These are phyloP conservation scores for Caenorhabditis doughertyi DNA, from an alignment of 2,888 invertebrate genomes.

Conservation along the genomic window DNA sequence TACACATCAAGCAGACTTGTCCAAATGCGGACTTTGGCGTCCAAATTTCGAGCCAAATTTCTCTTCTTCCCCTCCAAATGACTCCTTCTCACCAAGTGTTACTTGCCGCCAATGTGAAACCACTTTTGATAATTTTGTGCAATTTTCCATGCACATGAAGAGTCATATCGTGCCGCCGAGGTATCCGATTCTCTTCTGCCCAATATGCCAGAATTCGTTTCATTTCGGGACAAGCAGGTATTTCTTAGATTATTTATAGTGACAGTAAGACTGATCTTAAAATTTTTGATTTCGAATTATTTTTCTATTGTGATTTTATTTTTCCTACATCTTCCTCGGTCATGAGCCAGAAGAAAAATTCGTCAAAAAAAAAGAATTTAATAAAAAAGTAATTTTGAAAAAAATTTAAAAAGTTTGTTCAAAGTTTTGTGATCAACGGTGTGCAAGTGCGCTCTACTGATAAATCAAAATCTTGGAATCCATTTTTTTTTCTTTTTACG, in stretches of 20 bases:
- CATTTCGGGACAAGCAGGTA: conserved; percentile 50
- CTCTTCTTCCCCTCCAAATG: background rate
- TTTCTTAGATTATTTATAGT: too few species aligned
- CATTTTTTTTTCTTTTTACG: too few species aligned
- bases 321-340: too few species aligned
- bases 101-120: conserved; percentile 69
- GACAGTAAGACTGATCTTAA: background rate
- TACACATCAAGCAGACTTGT: conserved; percentile 23
- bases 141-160: conserved; percentile 68
- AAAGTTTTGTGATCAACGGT: too few species aligned
- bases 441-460: too few species aligned
- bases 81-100: conserved; percentile 18
- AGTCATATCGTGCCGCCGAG: conserved; percentile 40
- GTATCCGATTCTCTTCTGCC: conserved; percentile 18
- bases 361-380: too few species aligned
- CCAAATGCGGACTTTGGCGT: conserved; percentile 56
- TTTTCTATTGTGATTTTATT: too few species aligned
- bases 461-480: too few species aligned
- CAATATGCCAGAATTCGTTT: conserved; percentile 10
- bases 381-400: too few species aligned
- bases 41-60: background rate
- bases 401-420: too few species aligned
- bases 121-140: conserved; percentile 58
- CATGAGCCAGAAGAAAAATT: too few species aligned
- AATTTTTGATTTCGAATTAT: too few species aligned